Evolutionary conservation across 2,888 invertebrate genomes (phyloP).

Genomic region (Allophyes oxyacanthae): DNA sequence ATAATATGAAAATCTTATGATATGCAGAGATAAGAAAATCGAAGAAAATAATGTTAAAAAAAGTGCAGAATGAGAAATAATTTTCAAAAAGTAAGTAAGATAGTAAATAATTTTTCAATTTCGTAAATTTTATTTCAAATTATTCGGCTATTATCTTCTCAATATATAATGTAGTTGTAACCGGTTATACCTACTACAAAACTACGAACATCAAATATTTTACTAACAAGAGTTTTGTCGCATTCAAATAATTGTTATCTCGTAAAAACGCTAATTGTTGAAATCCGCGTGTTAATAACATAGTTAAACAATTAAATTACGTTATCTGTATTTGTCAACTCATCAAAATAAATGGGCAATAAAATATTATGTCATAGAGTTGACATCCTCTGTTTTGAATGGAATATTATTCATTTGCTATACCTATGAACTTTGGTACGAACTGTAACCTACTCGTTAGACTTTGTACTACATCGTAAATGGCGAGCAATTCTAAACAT

Average conservation of each 20-base stretch:
- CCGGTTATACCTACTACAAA: not conserved
- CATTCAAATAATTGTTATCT: constrained; percentile 39
- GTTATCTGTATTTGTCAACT: constrained; percentile 45
- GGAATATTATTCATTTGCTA: not conserved
- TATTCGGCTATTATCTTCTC: too few species aligned
- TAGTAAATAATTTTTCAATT: too few species aligned
- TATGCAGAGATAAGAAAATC: too few species aligned
- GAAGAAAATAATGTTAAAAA: too few species aligned
- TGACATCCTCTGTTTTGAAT: constrained; percentile 23
- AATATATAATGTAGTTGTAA: not conserved
- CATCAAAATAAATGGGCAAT: constrained; percentile 36
- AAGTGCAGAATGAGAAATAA: too few species aligned
- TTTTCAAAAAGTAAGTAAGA: too few species aligned
- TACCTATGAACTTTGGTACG: too few species aligned
- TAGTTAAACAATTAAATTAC: constrained; percentile 43
- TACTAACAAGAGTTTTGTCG: constrained; percentile 5
- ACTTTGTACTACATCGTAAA: too few species aligned
- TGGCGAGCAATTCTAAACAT: too few species aligned
- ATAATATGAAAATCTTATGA: too few species aligned
- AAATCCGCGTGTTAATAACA: constrained; percentile 48
- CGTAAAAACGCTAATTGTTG: constrained; percentile 49
- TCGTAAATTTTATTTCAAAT: too few species aligned
- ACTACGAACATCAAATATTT: constrained; percentile 1
- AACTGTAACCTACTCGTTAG: too few species aligned
- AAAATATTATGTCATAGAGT: constrained; percentile 31